Percentiles rank a stretch among this genome's conserved stretches.
These are phyloP conservation scores for Mesorhabditis belari DNA, from an alignment of 2,888 invertebrate species.

Conservation along the genomic window DNA sequence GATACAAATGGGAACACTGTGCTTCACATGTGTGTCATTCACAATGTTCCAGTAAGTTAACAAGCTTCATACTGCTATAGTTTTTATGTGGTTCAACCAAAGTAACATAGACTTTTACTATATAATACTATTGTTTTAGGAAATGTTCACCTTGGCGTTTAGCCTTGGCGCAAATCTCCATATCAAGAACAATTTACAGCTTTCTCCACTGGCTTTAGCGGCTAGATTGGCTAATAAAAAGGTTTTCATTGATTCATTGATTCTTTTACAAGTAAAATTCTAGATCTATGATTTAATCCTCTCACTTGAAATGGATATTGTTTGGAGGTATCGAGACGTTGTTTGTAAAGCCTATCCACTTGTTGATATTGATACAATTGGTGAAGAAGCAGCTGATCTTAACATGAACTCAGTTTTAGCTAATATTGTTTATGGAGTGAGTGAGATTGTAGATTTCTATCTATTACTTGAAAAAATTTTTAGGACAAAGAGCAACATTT, in stretches of 20 bases:
- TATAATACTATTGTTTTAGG: constrained; percentile 8
- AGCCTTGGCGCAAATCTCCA: constrained; percentile 81
- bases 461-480: constrained; percentile 22
- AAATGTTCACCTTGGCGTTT: constrained; percentile 87
- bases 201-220: constrained; percentile 81
- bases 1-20: constrained; percentile 97
- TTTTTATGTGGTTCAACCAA: background rate
- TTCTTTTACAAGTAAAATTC: background rate
- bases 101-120: background rate
- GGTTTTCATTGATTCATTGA: constrained; percentile 9
- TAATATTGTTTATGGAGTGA: constrained; percentile 86
- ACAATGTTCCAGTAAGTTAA: constrained; percentile 71
- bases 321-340: constrained; percentile 86
- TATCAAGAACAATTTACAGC: constrained; percentile 73
- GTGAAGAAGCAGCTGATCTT: constrained; percentile 78
- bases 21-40: constrained; percentile 89
- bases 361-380: constrained; percentile 72
- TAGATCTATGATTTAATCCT: constrained; percentile 88
- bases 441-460: constrained; percentile 1
- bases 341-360: constrained; percentile 73
- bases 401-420: constrained; percentile 88
- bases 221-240: constrained; percentile 42
- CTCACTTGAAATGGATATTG: constrained; percentile 87
- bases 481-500: constrained; percentile 89
- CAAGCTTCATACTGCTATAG: background rate